Base-by-base conservation (phyloP, 2,797 vertebrate genomes). In the Balearica regulorum region DNA sequence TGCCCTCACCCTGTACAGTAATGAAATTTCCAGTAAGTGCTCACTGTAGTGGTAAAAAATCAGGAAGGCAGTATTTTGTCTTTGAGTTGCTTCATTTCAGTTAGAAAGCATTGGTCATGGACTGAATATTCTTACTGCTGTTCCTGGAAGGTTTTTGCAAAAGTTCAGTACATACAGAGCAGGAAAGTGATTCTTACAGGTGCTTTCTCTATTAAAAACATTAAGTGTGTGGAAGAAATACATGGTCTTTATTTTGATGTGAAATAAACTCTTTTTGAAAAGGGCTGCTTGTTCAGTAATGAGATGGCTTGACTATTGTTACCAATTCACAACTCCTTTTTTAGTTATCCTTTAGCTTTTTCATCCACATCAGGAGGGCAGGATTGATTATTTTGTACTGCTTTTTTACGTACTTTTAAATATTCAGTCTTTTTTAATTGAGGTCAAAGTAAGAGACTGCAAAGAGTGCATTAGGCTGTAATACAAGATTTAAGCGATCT, bases 21-120 rank as follows among this genome's bases (percentile, higher is more conserved):
- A 93, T 94, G 75, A 89, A 80, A 92, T 95, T 94, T 95, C 80
- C 73, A 85, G 60, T 57, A 79, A 83, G 48, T 3, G 3, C 22
- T 92, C 75, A 20, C 49, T 77, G 13, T 83, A 62, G 46, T 71
- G 49, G 24, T 54, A 39, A 58, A 87, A 87, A 46, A 28, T 55
- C 57, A 64, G 53, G 71, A 73, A 69, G 54, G 37, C 72, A 79
- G 33, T 33, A 25, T 89, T 84, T 75, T 79, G 43, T 58, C 71
- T 35, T 24, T 35, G 35, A 79, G 33, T 37, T 71, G 21, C 58
- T 72, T 86, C 46, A 11, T 33, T 64, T 44, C 26, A 20, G 39
- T 51, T 35, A 6, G 22, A 62, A 82, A 48, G 11, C 31, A 3
- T 41, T 57, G 39, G 17, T 90, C 51, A 62, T 51, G 54, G 4